These are phyloP conservation scores for Meloidogyne exigua DNA, from an alignment of 1,140 invertebrate species.

Conservation along the genomic window DNA sequence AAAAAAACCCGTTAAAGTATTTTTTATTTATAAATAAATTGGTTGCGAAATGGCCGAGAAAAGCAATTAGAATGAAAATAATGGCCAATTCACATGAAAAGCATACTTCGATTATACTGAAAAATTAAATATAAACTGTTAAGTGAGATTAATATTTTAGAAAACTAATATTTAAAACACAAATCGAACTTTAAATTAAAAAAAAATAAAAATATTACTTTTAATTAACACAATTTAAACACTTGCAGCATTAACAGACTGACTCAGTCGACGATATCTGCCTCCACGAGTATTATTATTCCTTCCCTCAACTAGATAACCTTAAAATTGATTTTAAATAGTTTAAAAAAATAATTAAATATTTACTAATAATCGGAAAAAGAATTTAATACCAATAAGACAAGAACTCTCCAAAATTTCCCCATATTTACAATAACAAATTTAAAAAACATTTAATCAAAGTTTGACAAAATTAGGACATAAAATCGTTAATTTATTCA, in stretches of 20 bases:
- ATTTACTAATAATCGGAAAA: too few species aligned
- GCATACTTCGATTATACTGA: not conserved
- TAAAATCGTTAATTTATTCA: too few species aligned
- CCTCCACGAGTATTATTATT: not conserved
- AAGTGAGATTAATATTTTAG: too few species aligned
- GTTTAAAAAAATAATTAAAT: too few species aligned
- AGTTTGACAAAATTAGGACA: too few species aligned
- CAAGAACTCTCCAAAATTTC: too few species aligned
- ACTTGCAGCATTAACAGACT: not conserved
- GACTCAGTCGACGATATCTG: not conserved
- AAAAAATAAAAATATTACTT: not conserved
- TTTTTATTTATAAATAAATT: not conserved
- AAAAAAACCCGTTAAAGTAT: not conserved
- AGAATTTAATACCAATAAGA: too few species aligned
- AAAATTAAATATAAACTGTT: too few species aligned
- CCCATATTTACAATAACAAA: too few species aligned
- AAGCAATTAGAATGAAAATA: not conserved
- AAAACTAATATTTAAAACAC: too few species aligned
- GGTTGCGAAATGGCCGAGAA: constrained; percentile 1
- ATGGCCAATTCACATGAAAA: not conserved
- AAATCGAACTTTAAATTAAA: not conserved
- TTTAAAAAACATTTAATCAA: too few species aligned
- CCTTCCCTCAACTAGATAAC: not conserved
- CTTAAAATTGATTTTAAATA: not conserved
- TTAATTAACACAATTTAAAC: not conserved